These are phyloP conservation scores for Junco hyemalis DNA, from an alignment of 2,113 vertebrate genomes.

Conservation along the genomic window DNA sequence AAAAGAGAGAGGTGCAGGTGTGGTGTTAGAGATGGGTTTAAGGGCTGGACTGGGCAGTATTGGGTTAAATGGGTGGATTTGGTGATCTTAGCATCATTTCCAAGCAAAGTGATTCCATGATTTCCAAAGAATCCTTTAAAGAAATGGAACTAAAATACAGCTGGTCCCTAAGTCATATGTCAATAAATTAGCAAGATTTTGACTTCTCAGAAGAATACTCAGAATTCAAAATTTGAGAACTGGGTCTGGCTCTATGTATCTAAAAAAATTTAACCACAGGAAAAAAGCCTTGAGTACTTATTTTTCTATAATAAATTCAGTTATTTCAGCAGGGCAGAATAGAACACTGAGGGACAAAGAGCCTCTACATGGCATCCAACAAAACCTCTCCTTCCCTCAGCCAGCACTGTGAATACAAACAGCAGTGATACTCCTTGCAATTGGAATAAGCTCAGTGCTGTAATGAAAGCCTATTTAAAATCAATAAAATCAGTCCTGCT, in stretches of 20 bases:
- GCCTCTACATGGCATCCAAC: not conserved
- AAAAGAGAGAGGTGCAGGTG: not conserved
- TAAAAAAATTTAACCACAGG: not conserved
- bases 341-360: not conserved
- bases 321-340: not conserved
- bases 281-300: not conserved
- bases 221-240: not conserved
- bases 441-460: conserved; percentile 14
- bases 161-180: not conserved
- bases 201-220: not conserved
- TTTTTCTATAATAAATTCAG: not conserved
- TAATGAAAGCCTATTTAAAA: conserved; percentile 58
- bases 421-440: not conserved
- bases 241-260: not conserved
- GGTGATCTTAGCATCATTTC: not conserved
- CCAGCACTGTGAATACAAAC: not conserved
- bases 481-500: conserved; percentile 57
- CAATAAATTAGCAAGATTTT: not conserved
- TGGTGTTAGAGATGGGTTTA: not conserved
- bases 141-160: not conserved
- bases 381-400: not conserved
- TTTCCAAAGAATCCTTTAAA: not conserved
- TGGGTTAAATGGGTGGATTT: not conserved
- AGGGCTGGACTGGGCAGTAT: not conserved
- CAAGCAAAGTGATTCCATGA: not conserved